phyloP scores from a whole-genome alignment of 2,888 invertebrate genomes.

The Trisateles emortualis region DNA sequence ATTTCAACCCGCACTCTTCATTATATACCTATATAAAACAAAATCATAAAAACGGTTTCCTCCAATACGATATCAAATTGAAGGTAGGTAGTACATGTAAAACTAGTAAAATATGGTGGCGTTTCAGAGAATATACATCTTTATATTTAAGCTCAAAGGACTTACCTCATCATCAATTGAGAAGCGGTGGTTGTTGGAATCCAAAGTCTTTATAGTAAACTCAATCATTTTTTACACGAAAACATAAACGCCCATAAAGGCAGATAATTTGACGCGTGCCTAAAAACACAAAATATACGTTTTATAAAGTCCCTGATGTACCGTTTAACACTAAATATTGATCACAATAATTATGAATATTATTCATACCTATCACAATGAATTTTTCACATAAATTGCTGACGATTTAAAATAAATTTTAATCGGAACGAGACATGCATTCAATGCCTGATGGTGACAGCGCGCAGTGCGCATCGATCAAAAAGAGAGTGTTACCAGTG shows the following conservation, averaged over 20 bases:
- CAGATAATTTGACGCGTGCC: slow-evolving; percentile 56
- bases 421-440: slow-evolving; percentile 45
- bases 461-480: slow-evolving; percentile 37
- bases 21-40: neutral
- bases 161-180: slow-evolving; percentile 94
- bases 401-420: slow-evolving; percentile 44
- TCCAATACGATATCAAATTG: no score
- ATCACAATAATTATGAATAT: slow-evolving; percentile 18
- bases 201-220: slow-evolving; percentile 95
- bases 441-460: slow-evolving; percentile 50
- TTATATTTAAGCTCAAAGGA: slow-evolving; percentile 41
- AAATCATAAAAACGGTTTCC: neutral
- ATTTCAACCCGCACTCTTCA: no score
- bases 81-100: neutral
- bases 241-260: slow-evolving; percentile 54
- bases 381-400: slow-evolving; percentile 46
- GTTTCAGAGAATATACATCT: neutral
- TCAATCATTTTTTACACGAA: slow-evolving; percentile 89
- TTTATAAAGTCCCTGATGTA: slow-evolving; percentile 19
- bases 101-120: slow-evolving; percentile 1
- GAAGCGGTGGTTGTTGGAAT: slow-evolving; percentile 94
- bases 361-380: slow-evolving; percentile 48
- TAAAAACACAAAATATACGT: slow-evolving; percentile 44
- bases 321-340: slow-evolving; percentile 22
- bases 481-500: slow-evolving; percentile 46